These are phyloP conservation scores for Ostrea edulis DNA, from an alignment of 1,140 invertebrate species.

Conservation along the genomic window DNA sequence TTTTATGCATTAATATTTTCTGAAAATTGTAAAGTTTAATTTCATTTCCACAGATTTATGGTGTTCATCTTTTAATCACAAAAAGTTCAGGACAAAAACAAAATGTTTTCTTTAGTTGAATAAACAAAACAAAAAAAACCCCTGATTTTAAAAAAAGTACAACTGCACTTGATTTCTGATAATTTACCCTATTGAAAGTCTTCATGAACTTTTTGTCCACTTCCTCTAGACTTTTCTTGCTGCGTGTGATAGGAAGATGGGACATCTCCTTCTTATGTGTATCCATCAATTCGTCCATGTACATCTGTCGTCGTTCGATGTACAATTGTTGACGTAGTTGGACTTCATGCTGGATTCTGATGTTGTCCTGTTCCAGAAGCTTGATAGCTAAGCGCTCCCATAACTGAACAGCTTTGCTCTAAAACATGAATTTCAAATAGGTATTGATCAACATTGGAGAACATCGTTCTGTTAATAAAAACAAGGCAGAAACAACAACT, in stretches of 20 bases:
- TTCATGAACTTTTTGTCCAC: constrained; percentile 56
- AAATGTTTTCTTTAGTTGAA: too few relatives aligned
- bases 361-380: constrained; percentile 65
- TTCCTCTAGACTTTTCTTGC: constrained; percentile 54
- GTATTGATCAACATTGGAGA: neutral
- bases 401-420: constrained; percentile 61
- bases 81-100: too few relatives aligned
- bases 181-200: constrained; percentile 44
- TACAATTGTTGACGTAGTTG: constrained; percentile 61
- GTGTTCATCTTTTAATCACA: too few relatives aligned
- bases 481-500: too few relatives aligned
- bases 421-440: neutral
- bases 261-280: constrained; percentile 67
- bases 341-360: constrained; percentile 62
- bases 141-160: too few relatives aligned
- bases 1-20: too few relatives aligned
- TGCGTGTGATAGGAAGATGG: constrained; percentile 43
- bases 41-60: too few relatives aligned
- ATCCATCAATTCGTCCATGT: constrained; percentile 67
- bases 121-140: too few relatives aligned
- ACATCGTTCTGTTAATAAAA: too few relatives aligned
- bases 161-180: too few relatives aligned
- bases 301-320: constrained; percentile 64
- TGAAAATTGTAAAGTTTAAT: too few relatives aligned
- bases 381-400: constrained; percentile 68